Percentiles rank a stretch among this genome's conserved stretches.
These are phyloP conservation scores for Tyrannus savana DNA, from an alignment of 2,113 vertebrate genomes.

Conservation along the genomic window DNA sequence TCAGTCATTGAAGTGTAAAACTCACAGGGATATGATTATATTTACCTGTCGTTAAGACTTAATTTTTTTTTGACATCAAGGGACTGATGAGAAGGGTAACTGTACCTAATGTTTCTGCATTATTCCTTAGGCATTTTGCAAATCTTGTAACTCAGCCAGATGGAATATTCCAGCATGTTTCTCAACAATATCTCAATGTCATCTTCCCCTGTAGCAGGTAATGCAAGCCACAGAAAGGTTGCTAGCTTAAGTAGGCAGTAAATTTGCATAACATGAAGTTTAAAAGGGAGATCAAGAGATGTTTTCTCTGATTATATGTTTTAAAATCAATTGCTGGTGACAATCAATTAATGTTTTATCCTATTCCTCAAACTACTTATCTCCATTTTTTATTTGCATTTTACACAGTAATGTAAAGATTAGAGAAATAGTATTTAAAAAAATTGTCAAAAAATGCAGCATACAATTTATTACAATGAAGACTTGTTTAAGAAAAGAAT, in stretches of 20 bases:
- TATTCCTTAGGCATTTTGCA: constrained; percentile 4
- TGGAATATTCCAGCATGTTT: constrained; percentile 20
- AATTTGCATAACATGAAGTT: not conserved
- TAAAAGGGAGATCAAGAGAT: not conserved
- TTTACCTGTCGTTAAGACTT: constrained; percentile 44
- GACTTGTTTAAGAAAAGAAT: not conserved
- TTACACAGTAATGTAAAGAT: not conserved
- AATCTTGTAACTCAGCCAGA: not conserved
- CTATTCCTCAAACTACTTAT: not conserved
- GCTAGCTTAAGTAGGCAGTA: not conserved
- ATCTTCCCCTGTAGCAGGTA: not conserved
- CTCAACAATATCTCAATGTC: not conserved
- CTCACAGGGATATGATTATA: constrained; percentile 1
- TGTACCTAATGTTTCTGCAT: not conserved
- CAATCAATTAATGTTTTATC: not conserved
- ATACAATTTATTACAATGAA: not conserved
- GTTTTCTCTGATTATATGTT: not conserved
- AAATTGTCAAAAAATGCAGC: not conserved
- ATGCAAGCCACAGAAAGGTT: not conserved
- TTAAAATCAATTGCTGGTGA: not conserved
- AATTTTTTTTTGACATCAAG: not conserved
- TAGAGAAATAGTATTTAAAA: not conserved
- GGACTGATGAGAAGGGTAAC: not conserved
- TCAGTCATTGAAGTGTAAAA: constrained; percentile 43
- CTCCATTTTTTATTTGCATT: not conserved